Evolutionary conservation across 2,888 invertebrate species (phyloP).

Genomic region (Galeruca laticollis): DNA sequence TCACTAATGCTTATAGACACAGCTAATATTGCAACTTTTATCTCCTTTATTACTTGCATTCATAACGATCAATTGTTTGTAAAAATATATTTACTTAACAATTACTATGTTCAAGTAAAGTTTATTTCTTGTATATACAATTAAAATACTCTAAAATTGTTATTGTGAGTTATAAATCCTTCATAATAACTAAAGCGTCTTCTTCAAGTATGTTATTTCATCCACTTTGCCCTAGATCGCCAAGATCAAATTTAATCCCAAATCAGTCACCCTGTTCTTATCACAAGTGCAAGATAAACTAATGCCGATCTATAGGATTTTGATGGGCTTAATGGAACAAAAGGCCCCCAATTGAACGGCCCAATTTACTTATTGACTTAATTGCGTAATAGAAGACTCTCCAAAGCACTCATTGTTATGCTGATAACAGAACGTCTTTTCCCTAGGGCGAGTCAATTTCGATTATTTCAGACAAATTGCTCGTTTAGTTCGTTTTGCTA

Average conservation of each 20-base stretch:
- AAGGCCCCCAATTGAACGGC: slow-evolving; percentile 38
- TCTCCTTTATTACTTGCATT: too few species aligned
- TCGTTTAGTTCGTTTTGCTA: slow-evolving; percentile 40
- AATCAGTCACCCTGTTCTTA: slow-evolving; percentile 26
- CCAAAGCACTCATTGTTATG: slow-evolving; percentile 44
- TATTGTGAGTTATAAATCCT: not conserved
- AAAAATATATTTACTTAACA: too few species aligned
- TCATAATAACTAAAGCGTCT: not conserved
- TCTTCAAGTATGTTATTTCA: not conserved
- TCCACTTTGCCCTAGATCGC: not conserved
- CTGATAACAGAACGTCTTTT: slow-evolving; percentile 46
- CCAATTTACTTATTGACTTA: slow-evolving; percentile 46
- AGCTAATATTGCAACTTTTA: too few species aligned
- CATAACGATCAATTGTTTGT: too few species aligned
- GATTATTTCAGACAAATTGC: slow-evolving; percentile 46
- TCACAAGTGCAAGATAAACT: slow-evolving; percentile 36
- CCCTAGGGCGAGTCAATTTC: slow-evolving; percentile 40
- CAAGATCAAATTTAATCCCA: not conserved
- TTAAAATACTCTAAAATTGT: too few species aligned
- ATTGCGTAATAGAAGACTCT: slow-evolving; percentile 44
- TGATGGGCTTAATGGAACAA: slow-evolving; percentile 38
- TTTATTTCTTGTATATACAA: too few species aligned
- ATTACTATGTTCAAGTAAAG: too few species aligned
- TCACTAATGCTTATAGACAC: too few species aligned
- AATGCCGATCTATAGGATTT: slow-evolving; percentile 24